phyloP scores from a whole-genome alignment of 2,113 vertebrate genomes.

The Bolborhynchus lineola region DNA sequence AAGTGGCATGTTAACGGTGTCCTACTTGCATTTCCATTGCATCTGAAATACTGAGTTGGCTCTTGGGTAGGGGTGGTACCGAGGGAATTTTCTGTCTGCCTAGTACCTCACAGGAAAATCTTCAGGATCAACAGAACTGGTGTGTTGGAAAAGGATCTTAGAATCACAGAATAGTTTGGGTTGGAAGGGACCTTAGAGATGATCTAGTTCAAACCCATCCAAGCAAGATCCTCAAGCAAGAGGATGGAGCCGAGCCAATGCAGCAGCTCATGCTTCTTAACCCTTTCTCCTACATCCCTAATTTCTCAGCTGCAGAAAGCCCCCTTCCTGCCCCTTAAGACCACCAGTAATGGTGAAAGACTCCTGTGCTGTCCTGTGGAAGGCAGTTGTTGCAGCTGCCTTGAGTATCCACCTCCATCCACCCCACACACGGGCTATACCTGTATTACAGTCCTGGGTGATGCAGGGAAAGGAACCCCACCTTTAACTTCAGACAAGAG shows the following conservation, averaged over 20 bases:
- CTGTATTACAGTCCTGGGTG: background rate
- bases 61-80: background rate
- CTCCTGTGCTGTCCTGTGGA: background rate
- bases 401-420: background rate
- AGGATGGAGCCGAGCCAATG: background rate
- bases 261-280: background rate
- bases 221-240: background rate
- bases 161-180: background rate
- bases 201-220: background rate
- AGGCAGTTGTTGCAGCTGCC: background rate
- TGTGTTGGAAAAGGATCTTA: background rate
- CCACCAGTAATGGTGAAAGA: background rate
- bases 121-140: background rate
- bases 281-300: background rate
- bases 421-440: accelerated
- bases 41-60: background rate
- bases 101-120: background rate
- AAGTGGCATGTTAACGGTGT: background rate
- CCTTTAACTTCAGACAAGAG: background rate
- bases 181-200: background rate
- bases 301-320: background rate
- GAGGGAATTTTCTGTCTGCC: background rate
- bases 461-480: background rate
- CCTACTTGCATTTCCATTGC: background rate
- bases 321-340: background rate